Conservation (phyloP, 2,113 vertebrate genomes). For the Cyanoramphus novaezelandiae region DNA sequence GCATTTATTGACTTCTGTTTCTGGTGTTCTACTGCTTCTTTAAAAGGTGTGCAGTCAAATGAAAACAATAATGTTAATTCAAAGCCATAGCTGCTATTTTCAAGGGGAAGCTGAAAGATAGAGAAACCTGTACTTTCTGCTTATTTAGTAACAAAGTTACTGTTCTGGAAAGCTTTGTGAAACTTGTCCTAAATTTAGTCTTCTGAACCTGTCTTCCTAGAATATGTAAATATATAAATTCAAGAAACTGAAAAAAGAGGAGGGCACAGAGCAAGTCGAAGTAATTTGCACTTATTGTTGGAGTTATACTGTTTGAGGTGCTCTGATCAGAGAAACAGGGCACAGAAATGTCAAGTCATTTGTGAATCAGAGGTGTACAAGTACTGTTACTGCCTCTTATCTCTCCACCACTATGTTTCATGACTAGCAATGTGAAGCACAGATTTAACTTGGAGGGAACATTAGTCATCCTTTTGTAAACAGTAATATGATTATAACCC, state of each 20-base stretch:
- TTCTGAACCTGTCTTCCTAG: not conserved
- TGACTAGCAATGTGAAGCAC: not conserved
- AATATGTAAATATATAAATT: not conserved
- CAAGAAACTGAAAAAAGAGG: not conserved
- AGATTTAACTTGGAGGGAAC: not conserved
- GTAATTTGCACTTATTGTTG: not conserved
- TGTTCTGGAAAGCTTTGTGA: not conserved
- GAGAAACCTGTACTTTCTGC: not conserved
- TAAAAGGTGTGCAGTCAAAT: not conserved
- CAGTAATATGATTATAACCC: not conserved
- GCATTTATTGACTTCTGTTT: not conserved
- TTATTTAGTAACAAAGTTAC: conserved; percentile 1
- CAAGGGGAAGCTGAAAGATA: not conserved
- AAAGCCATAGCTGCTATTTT: not conserved
- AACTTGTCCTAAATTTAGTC: not conserved
- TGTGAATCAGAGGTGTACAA: not conserved
- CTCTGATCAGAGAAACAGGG: not conserved
- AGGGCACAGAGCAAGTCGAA: not conserved
- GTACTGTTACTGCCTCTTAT: not conserved
- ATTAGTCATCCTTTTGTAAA: not conserved
- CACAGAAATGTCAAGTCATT: not conserved
- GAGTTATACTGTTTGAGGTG: not conserved
- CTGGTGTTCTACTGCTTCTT: not conserved
- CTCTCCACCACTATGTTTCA: not conserved
- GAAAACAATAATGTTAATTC: not conserved